Evolutionary conservation across 2,113 vertebrate species (phyloP).

Genomic region (Panthera uncia): DNA sequence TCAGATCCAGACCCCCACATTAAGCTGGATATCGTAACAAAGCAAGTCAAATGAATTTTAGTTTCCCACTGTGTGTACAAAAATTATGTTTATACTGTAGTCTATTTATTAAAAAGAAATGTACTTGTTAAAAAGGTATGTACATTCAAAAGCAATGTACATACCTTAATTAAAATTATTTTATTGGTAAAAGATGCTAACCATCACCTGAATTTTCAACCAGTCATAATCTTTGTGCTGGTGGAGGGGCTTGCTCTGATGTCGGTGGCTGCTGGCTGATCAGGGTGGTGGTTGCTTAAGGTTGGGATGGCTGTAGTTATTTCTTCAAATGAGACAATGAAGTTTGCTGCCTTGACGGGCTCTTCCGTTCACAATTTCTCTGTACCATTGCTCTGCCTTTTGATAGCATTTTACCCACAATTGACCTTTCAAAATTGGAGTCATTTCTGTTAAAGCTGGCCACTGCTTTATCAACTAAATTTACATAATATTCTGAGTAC

Average conservation of each 20-base stretch:
- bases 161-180: neutral
- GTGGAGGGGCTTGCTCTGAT: neutral
- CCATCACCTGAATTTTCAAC: neutral
- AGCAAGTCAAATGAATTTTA: neutral
- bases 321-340: neutral
- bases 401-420: neutral
- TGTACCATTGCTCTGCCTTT: neutral
- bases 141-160: neutral
- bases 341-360: neutral
- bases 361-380: neutral
- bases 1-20: neutral
- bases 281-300: neutral
- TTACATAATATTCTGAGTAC: neutral
- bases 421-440: neutral
- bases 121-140: too few relatives aligned
- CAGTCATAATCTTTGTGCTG: neutral
- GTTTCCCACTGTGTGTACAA: neutral
- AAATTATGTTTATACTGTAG: neutral
- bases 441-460: neutral
- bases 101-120: neutral
- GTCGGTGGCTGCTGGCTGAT: neutral
- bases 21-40: neutral
- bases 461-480: neutral
- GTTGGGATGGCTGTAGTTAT: neutral
- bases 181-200: neutral